These are phyloP conservation scores for Augochlora pura DNA, from an alignment of 1,140 invertebrate genomes.

Conservation along the genomic window DNA sequence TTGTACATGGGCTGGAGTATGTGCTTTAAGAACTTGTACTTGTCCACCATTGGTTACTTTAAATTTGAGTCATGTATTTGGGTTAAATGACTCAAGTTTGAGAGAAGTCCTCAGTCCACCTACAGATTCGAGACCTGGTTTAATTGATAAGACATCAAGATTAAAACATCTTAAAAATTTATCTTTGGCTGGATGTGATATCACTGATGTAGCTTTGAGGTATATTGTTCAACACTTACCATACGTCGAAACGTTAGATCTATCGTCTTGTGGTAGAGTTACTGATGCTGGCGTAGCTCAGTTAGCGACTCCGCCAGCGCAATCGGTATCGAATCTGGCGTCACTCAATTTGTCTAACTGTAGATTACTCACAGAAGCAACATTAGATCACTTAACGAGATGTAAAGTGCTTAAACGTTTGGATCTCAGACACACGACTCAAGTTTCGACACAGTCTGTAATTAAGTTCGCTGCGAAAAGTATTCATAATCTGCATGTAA, in stretches of 20 bases:
- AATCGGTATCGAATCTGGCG: constrained; percentile 82
- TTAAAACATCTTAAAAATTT: constrained; percentile 89
- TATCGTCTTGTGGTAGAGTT: constrained; percentile 92
- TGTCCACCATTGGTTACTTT: constrained; percentile 90
- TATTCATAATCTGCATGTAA: constrained; percentile 87
- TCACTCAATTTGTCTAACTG: constrained; percentile 90
- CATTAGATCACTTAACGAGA: constrained; percentile 88
- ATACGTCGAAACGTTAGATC: constrained; percentile 86
- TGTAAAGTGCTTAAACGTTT: constrained; percentile 84
- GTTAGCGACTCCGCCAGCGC: constrained; percentile 84
- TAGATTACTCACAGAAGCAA: constrained; percentile 89
- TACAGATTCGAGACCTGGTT: constrained; percentile 90
- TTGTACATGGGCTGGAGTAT: constrained; percentile 88
- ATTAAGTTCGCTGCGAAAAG: constrained; percentile 90
- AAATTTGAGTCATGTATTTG: constrained; percentile 90
- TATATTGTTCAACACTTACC: constrained; percentile 90
- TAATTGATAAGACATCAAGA: constrained; percentile 90
- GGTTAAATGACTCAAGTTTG: constrained; percentile 90
- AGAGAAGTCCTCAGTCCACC: constrained; percentile 92
- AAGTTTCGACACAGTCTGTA: constrained; percentile 88
- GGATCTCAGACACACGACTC: constrained; percentile 88
- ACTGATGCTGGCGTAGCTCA: constrained; percentile 94
- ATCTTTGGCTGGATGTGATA: constrained; percentile 91
- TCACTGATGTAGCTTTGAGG: constrained; percentile 92
- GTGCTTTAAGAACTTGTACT: constrained; percentile 90